phyloP scores from a whole-genome alignment of 1,140 invertebrate species.

The Plectrocnemia conspersa region DNA sequence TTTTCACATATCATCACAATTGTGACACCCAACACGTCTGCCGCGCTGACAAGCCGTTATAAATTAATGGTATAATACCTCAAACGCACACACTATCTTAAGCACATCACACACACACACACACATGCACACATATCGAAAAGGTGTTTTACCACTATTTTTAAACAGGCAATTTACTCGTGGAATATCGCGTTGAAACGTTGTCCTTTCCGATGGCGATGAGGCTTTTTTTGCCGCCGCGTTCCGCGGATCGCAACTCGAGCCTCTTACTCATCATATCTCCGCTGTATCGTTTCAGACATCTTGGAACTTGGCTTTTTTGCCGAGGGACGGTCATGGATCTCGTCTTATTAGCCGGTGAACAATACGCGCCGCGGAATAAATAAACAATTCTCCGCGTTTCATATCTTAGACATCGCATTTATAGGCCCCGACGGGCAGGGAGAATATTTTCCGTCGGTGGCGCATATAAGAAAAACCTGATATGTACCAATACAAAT shows the following conservation, averaged over 20 bases:
- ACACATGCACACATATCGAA: too few species aligned
- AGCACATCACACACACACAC: too few species aligned
- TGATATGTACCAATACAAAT: too few species aligned
- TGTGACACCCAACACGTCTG: too few species aligned
- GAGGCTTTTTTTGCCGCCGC: conserved; percentile 2
- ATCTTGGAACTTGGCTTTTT: conserved; percentile 5
- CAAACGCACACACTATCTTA: too few species aligned
- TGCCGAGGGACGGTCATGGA: background rate
- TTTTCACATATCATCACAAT: too few species aligned
- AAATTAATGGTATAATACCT: too few species aligned
- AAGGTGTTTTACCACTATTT: conserved; percentile 1
- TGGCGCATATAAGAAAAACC: background rate
- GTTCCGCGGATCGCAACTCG: conserved; percentile 1
- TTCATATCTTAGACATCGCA: conserved; percentile 2
- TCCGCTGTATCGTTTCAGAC: conserved; percentile 11
- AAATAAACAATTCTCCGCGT: conserved; percentile 2
- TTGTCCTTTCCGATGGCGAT: background rate
- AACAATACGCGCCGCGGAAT: conserved; percentile 7
- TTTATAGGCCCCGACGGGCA: background rate
- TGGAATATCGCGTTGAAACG: conserved; percentile 5
- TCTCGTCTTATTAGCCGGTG: conserved; percentile 1
- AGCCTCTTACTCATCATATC: conserved; percentile 8
- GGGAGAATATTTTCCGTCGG: background rate
- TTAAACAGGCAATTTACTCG: conserved; percentile 3
- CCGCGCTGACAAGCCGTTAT: too few species aligned